phyloP scores from a whole-genome alignment of 37 sponge, comb jelly and placozoan species.

The Crambe crambe region DNA sequence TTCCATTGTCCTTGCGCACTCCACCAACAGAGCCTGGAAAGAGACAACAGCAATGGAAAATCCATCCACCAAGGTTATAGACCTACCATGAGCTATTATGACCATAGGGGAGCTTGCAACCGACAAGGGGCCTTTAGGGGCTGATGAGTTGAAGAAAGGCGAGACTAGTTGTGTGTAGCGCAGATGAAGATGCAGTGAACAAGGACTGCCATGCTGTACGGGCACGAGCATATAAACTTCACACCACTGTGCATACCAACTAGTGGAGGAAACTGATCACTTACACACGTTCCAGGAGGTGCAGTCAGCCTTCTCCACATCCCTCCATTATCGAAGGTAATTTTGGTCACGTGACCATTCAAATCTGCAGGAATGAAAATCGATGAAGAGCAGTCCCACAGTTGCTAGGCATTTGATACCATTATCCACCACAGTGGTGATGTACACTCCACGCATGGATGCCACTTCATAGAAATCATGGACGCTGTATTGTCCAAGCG shows the following conservation, averaged over 20 bases:
- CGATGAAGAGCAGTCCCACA: not conserved
- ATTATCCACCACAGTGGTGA: slow-evolving; percentile 37
- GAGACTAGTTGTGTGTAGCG: slow-evolving; percentile 26
- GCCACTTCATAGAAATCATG: slow-evolving; percentile 76
- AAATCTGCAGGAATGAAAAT: not conserved
- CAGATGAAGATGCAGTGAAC: slow-evolving; percentile 55
- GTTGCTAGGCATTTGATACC: not conserved
- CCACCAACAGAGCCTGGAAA: slow-evolving; percentile 30
- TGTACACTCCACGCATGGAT: slow-evolving; percentile 69
- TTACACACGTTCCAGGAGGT: slow-evolving; percentile 37
- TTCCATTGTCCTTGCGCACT: slow-evolving; percentile 16
- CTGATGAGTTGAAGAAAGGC: not conserved
- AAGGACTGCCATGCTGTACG: not conserved
- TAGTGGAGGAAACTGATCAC: not conserved
- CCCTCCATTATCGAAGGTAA: slow-evolving; percentile 76
- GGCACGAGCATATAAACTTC: not conserved
- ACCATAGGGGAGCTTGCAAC: slow-evolving; percentile 45
- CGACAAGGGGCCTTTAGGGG: slow-evolving; percentile 30
- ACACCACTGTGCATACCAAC: not conserved
- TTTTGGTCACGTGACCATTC: slow-evolving; percentile 37
- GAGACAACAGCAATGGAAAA: not conserved
- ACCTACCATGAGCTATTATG: slow-evolving; percentile 68
- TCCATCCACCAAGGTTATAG: no score
- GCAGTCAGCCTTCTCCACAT: slow-evolving; percentile 38
- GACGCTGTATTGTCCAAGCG: slow-evolving; percentile 7